Base-by-base conservation (phyloP, 1,140 invertebrate species). In the Heterodera carotae region DNA sequence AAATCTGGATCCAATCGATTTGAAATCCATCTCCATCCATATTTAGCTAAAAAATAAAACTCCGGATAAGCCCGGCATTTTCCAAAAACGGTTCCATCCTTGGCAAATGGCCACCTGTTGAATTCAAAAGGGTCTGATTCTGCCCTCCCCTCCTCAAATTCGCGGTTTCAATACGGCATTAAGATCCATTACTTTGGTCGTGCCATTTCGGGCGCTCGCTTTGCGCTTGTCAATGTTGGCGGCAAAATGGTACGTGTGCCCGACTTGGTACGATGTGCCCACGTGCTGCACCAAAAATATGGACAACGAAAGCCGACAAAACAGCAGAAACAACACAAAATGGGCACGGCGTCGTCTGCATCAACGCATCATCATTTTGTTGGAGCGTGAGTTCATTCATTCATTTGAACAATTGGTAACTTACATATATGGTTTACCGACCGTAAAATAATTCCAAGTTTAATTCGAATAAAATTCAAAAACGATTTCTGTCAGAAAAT, bases 161-260 rank as follows among this genome's bases (percentile, higher is more conserved):
- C n/a, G n/a, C n/a, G n/a, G n/a, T n/a, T n/a, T n/a, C n/a, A n/a
- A n/a, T n/a, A n/a, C n/a, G n/a, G n/a, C n/a, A n/a, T 43, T 56
- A 39, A 74, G 73, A 87, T 87, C 67, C 85, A 87, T 73, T 88
- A 88, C 76, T 87, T 87, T 74, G 86, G 86, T 6, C 82, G 85
- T 62, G 85, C 85, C 5, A 88, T 87, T 66, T 85, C 81, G n/a
- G 82, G 79, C 64, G 85, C 85, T 48, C 75, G 86, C 48, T 87
- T 83, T 68, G 85, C 85, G n/a, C 75, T 87, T 8, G 85, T 87
- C 7, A 87, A 87, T 72, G 85, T 87, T 3, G 86, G 85, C 5
- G 85, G 85, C n/a, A 83, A 80, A 53, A 87, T 88, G 85, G 85
- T 87, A 5, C 87, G 86, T 60, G 85, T 87, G 2, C 84, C 85